Percentiles rank a stretch among this genome's conserved stretches.
phyloP scores from a whole-genome alignment of 2,113 vertebrate species.

The Lepisosteus oculatus region DNA sequence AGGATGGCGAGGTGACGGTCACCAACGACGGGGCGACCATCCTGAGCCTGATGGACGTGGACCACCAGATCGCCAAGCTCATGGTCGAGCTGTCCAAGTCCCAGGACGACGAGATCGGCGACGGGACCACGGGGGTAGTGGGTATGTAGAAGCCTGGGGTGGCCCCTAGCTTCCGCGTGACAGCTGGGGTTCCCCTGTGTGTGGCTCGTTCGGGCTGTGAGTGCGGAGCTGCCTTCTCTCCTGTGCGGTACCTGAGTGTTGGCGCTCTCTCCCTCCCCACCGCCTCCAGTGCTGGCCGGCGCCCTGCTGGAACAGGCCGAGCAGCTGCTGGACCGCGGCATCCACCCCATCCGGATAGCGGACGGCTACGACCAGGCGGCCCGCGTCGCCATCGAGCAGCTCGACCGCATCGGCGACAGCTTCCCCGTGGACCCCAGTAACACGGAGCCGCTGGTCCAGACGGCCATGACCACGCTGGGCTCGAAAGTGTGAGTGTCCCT shows the following conservation, averaged over 20 bases:
- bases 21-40: constrained; percentile 99
- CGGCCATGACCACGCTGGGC: constrained; percentile 92
- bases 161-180: too few relatives aligned
- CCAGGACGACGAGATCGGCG: constrained; percentile 97
- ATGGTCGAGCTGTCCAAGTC: constrained; percentile 98
- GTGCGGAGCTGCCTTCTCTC: too few relatives aligned
- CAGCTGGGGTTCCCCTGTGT: too few relatives aligned
- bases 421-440: constrained; percentile 81
- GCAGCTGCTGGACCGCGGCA: constrained; percentile 87
- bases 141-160: constrained; percentile 62
- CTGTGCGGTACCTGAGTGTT: too few relatives aligned
- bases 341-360: constrained; percentile 93
- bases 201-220: too few relatives aligned
- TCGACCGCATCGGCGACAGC: constrained; percentile 89
- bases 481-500: constrained; percentile 87
- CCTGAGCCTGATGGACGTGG: constrained; percentile 96
- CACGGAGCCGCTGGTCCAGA: constrained; percentile 88
- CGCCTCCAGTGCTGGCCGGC: constrained; percentile 80
- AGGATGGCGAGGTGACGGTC: constrained; percentile 93
- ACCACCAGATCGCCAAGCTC: constrained; percentile 95
- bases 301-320: constrained; percentile 91
- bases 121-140: constrained; percentile 97
- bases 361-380: constrained; percentile 95
- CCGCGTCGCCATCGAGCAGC: constrained; percentile 77
- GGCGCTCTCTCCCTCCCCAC: neutral